Conservation (phyloP, 2,888 invertebrate species). For the Drosophila koepferae region DNA sequence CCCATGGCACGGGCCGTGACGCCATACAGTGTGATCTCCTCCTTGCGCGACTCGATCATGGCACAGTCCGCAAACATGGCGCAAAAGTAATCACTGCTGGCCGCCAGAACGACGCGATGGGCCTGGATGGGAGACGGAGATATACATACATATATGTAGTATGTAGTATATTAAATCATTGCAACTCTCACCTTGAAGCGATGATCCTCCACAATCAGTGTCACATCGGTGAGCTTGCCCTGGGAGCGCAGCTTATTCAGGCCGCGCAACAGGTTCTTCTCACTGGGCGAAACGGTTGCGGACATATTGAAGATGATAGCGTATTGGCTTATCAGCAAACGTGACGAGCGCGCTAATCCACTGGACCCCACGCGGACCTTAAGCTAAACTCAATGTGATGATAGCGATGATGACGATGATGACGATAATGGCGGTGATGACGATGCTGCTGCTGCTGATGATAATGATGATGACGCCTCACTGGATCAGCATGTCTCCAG, state of each 20-base stretch:
- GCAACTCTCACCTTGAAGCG: slow-evolving; percentile 86
- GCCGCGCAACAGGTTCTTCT: slow-evolving; percentile 84
- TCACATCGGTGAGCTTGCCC: slow-evolving; percentile 89
- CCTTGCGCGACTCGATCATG: slow-evolving; percentile 88
- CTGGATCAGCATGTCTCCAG: slow-evolving; percentile 38
- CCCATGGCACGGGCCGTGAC: slow-evolving; percentile 89
- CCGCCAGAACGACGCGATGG: slow-evolving; percentile 89
- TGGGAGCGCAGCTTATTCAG: slow-evolving; percentile 88
- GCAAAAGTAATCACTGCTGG: slow-evolving; percentile 91
- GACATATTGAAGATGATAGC: slow-evolving; percentile 29
- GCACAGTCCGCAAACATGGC: slow-evolving; percentile 90
- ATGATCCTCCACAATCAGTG: slow-evolving; percentile 88
- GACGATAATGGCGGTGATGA: too few species aligned
- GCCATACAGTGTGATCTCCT: slow-evolving; percentile 88
- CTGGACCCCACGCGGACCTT: slow-evolving; percentile 14
- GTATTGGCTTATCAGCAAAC: slow-evolving; percentile 26
- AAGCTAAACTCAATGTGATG: slow-evolving; percentile 35
- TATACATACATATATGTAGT: background rate
- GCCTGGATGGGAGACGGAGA: slow-evolving; percentile 84
- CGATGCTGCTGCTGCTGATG: slow-evolving; percentile 12
- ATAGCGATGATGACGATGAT: slow-evolving; percentile 21
- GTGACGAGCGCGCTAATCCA: slow-evolving; percentile 4
- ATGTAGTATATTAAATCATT: background rate
- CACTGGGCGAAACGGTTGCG: slow-evolving; percentile 21
- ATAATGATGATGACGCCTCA: slow-evolving; percentile 13